Evolutionary conservation across 2,113 vertebrate genomes (phyloP), one percentile per base, ranked within the genome.

Genomic region (Glaucidium brasilianum): DNA sequence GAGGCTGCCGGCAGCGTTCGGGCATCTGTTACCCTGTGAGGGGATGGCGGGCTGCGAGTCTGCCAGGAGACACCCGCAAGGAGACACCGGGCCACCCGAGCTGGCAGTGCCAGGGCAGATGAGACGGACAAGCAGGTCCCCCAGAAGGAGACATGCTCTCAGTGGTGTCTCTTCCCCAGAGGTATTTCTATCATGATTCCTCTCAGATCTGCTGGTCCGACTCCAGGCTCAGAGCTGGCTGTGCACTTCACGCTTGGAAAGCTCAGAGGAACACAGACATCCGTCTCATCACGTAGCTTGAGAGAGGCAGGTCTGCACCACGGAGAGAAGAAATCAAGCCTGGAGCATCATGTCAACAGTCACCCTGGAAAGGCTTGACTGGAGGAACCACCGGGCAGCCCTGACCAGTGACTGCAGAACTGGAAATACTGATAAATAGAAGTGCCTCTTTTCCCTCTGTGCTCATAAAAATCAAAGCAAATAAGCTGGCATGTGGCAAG

Each of bases 1-100:
- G 0, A 73, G 7, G 53, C 76, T 41, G 34, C 16, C 0, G 0
- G 77, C 91, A 88, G 75, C 1, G 0, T 14, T 71, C 0, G 1
- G 39, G 8, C 21, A 14, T 18, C 68, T 6, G 8, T 4, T 2
- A 58, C 64, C 76, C 43, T 67, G 9, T 0, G 2, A 84, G 68
- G 59, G 39, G 32, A n/a, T 1, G 0, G 50, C 0, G 1, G 27
- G 53, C 79, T 82, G 62, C 25, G 12, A 15, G 37, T 4, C 34
- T 72, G 77, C 59, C 47, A 69, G 73, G 87, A 62, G 32, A 60
- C 55, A 72, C 29, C 23, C 2, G 1, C 37, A 29, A 76, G 58
- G 55, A 71, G 32, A 55, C 25, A 41, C 2, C 32, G 0, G 2
- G 27, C 21, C 55, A 88, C 45, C 27, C 0, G 2, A 3, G 59